Conservation (phyloP, 1,140 invertebrate species). For the Drosophila ambigua region DNA sequence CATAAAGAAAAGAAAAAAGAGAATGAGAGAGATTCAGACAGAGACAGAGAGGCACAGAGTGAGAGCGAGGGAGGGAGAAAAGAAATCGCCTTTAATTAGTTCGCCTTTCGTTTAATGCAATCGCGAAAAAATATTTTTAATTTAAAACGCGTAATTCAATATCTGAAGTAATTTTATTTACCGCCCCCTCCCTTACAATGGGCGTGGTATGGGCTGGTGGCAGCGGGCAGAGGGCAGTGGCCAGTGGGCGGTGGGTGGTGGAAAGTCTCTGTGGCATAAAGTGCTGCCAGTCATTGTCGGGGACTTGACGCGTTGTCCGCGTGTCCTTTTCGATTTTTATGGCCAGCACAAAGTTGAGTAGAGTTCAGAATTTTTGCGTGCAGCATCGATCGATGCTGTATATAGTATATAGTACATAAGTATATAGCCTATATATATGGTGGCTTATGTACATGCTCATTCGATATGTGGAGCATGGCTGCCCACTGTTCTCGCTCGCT, state of each 20-base stretch:
- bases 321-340: constrained; percentile 64
- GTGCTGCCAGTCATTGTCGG: constrained; percentile 72
- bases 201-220: background rate
- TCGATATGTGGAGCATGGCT: constrained; percentile 45
- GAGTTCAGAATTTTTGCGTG: constrained; percentile 57
- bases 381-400: constrained; percentile 43
- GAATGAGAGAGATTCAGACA: background rate
- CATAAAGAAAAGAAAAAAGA: constrained; percentile 5
- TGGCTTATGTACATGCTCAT: constrained; percentile 8
- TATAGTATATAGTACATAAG: background rate
- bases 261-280: constrained; percentile 49
- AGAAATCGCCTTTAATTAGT: constrained; percentile 76
- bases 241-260: background rate
- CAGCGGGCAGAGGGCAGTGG: constrained; percentile 11
- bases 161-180: constrained; percentile 77
- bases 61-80: background rate
- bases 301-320: constrained; percentile 4
- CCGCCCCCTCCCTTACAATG: constrained; percentile 43
- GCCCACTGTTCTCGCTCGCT: constrained; percentile 1
- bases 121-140: constrained; percentile 80
- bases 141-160: constrained; percentile 81
- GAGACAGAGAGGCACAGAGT: background rate
- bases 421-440: constrained; percentile 1
- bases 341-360: constrained; percentile 38
- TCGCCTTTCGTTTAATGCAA: constrained; percentile 78